Conservation (phyloP, 2,888 invertebrate genomes). For the Chirona hameri region DNA sequence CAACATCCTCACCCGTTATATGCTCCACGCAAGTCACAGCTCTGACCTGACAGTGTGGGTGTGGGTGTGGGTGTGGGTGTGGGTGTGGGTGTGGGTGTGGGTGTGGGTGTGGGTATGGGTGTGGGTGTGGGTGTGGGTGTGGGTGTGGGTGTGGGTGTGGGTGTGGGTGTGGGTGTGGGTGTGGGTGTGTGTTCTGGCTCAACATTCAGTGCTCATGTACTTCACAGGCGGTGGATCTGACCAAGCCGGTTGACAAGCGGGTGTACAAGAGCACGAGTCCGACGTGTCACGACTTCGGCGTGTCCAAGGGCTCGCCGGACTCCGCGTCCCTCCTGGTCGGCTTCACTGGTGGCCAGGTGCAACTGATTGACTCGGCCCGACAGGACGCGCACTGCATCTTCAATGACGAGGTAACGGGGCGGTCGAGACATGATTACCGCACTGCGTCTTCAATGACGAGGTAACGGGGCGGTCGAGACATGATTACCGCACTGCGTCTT, state of each 20-base stretch:
- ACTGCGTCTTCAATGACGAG: conserved; percentile 97
- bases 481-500: too few relatives aligned
- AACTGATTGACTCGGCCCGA: conserved; percentile 93
- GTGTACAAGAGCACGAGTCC: conserved; percentile 98
- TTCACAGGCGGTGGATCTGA: conserved; percentile 82
- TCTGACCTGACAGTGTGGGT: too few relatives aligned
- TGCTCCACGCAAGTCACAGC: too few relatives aligned
- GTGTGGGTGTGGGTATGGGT: too few relatives aligned
- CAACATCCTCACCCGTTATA: too few relatives aligned
- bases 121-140: too few relatives aligned
- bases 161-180: too few relatives aligned
- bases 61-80: too few relatives aligned
- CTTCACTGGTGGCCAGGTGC: conserved; percentile 97
- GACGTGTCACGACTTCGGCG: conserved; percentile 97
- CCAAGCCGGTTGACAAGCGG: conserved; percentile 95
- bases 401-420: conserved; percentile 82
- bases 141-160: too few relatives aligned
- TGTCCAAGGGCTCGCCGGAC: conserved; percentile 71
- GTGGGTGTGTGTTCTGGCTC: neutral
- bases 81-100: too few relatives aligned
- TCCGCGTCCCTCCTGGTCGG: conserved; percentile 90
- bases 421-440: conserved; percentile 51
- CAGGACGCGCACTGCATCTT: conserved; percentile 94
- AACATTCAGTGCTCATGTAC: neutral
- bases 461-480: conserved; percentile 50